Percentiles rank a stretch among this genome's conserved stretches.
Conservation (phyloP, 2,113 vertebrate species). For the Tamias sibiricus region DNA sequence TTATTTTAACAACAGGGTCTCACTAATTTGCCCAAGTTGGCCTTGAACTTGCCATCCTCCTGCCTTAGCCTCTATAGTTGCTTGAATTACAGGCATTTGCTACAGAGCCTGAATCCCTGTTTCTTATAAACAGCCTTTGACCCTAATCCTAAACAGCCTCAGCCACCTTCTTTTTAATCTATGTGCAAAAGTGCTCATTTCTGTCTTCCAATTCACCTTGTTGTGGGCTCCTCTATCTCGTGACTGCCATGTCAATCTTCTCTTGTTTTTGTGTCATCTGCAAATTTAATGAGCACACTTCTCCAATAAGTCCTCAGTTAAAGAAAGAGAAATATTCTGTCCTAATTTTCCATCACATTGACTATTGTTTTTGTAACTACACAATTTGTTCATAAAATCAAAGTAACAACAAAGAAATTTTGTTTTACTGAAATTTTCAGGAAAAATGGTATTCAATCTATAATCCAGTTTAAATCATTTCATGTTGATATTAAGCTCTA, state of each 20-base stretch:
- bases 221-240: not conserved
- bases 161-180: not conserved
- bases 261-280: not conserved
- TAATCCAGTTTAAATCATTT: conserved; percentile 13
- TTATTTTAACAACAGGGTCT: not conserved
- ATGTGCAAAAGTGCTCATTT: not conserved
- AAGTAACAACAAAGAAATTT: not conserved
- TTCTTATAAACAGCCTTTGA: conserved; percentile 48
- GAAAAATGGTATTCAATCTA: not conserved
- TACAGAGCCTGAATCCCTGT: not conserved
- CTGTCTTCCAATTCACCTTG: conserved; percentile 1
- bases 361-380: not conserved
- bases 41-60: not conserved
- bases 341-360: conserved; percentile 35
- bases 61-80: not conserved
- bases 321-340: not conserved
- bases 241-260: not conserved
- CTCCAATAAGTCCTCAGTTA: not conserved
- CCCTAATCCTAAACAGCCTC: not conserved
- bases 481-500: not conserved
- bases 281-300: not conserved
- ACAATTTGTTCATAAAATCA: not conserved
- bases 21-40: not conserved
- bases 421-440: not conserved
- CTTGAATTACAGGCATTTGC: not conserved